Conservation (phyloP, 2,797 vertebrate genomes). For the Margarornis squamiger region DNA sequence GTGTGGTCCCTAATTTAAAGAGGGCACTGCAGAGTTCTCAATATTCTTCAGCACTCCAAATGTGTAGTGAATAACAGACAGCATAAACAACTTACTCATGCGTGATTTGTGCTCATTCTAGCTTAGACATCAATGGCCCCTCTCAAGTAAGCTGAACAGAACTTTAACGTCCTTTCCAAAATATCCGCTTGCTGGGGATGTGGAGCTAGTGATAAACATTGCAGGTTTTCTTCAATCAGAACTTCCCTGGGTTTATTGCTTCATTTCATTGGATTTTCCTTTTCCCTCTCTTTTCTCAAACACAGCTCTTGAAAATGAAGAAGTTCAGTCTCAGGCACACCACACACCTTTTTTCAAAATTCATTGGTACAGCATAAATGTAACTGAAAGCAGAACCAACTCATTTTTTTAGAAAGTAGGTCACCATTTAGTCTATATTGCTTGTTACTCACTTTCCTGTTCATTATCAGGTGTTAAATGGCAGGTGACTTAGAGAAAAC, state of each 20-base stretch:
- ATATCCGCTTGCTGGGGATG: rapidly evolving
- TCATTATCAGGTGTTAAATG: neutral
- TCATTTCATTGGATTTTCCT: neutral
- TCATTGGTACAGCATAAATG: neutral
- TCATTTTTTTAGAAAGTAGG: neutral
- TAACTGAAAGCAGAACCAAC: neutral
- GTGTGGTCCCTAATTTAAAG: neutral
- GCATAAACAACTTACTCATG: neutral
- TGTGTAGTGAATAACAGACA: neutral
- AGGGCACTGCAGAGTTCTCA: neutral
- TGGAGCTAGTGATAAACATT: neutral
- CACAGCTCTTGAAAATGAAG: neutral
- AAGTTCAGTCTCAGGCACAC: neutral
- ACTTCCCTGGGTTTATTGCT: neutral
- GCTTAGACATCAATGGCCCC: neutral
- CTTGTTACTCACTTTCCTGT: neutral
- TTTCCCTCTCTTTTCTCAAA: neutral
- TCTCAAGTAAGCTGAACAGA: neutral
- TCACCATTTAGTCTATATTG: neutral
- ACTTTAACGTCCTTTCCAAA: neutral
- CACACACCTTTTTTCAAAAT: neutral
- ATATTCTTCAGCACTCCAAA: neutral
- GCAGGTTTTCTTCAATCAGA: neutral
- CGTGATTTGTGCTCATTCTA: conserved; percentile 14
- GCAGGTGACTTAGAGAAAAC: neutral